phyloP scores from a whole-genome alignment of 2,888 invertebrate species.

The Drosophila antonietae region DNA sequence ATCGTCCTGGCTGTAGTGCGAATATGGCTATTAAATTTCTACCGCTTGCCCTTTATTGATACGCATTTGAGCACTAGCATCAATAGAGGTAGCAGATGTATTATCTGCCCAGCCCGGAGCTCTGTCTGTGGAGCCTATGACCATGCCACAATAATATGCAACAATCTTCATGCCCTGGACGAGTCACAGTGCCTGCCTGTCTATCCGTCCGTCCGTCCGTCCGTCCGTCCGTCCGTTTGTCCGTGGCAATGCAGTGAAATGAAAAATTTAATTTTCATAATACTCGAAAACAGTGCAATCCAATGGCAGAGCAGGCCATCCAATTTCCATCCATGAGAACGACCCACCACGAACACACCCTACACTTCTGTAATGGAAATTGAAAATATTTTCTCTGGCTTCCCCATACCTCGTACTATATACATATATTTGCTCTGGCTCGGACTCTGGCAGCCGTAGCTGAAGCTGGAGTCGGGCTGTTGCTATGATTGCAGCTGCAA shows the following conservation, averaged over 20 bases:
- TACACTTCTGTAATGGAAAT: constrained; percentile 75
- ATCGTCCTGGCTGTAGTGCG: constrained; percentile 39
- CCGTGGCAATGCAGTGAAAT: constrained; percentile 68
- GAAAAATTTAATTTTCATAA: constrained; percentile 80
- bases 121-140: constrained; percentile 30
- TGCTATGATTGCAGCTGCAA: constrained; percentile 56
- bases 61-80: constrained; percentile 50
- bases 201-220: neutral
- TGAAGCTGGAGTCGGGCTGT: constrained; percentile 8
- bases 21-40: constrained; percentile 60
- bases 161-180: constrained; percentile 59
- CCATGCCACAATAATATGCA: constrained; percentile 56
- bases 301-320: constrained; percentile 29
- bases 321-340: constrained; percentile 27
- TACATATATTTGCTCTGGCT: constrained; percentile 52
- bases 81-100: constrained; percentile 24
- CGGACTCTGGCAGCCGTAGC: constrained; percentile 11
- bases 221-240: constrained; percentile 7
- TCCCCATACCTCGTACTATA: constrained; percentile 19
- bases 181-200: constrained; percentile 11
- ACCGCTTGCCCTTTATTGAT: constrained; percentile 61
- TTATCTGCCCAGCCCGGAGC: constrained; percentile 12
- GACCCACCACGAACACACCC: neutral
- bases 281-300: constrained; percentile 67
- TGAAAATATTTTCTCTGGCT: constrained; percentile 72